Conservation (phyloP, 2,797 vertebrate genomes). For the Hoplostethus mediterraneus region DNA sequence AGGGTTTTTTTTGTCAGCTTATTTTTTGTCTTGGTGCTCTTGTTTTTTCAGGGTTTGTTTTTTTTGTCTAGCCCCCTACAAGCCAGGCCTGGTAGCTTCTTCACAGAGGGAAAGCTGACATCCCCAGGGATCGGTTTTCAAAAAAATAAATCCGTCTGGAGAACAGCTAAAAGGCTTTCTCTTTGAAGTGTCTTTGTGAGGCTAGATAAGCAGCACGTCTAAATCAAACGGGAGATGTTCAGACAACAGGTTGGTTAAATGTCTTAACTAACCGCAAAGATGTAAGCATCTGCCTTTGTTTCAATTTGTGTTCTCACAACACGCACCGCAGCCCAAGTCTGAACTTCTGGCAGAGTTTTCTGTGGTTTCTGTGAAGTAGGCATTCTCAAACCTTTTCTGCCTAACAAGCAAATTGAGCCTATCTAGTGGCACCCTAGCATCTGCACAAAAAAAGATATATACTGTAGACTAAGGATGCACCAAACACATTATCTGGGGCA, state of each 20-base stretch:
- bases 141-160: not conserved
- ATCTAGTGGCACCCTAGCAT: no score
- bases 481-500: no score
- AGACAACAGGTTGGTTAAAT: not conserved
- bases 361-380: no score
- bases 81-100: not conserved
- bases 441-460: no score
- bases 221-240: not conserved
- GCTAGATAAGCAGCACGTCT: not conserved
- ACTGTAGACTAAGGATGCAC: no score
- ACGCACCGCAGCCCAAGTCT: not conserved
- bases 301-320: not conserved
- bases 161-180: not conserved
- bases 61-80: not conserved
- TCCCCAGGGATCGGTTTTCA: constrained; percentile 5
- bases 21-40: not conserved
- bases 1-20: not conserved
- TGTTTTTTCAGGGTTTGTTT: not conserved
- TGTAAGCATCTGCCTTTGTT: not conserved
- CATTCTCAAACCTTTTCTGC: no score
- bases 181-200: not conserved
- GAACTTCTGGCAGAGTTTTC: no score
- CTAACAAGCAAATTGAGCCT: no score
- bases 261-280: not conserved
- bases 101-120: not conserved